A percentile compares a stretch with the other conserved stretches of the same genome.
phyloP scores from a whole-genome alignment of 64 coral and sea anemone species.

The Montipora capricornis region DNA sequence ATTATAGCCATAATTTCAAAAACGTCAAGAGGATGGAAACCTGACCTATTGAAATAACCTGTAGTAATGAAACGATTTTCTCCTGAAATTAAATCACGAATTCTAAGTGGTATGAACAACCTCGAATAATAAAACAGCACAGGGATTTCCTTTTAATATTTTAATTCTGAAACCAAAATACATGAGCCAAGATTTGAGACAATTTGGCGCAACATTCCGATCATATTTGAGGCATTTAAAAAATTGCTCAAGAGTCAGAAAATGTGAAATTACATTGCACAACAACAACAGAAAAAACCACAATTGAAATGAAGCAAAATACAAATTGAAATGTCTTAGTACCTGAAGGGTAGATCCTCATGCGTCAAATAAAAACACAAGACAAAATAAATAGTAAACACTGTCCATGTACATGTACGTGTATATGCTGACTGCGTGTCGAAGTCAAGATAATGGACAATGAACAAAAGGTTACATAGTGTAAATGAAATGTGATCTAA shows the following conservation, averaged over 20 bases:
- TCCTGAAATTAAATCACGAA: too few species aligned
- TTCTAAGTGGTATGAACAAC: background rate
- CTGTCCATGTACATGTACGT: background rate
- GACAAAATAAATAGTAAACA: conserved; percentile 6
- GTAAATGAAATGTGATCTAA: conserved; percentile 12
- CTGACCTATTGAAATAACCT: too few species aligned
- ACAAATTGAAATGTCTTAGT: conserved; percentile 33
- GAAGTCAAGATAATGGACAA: conserved; percentile 12
- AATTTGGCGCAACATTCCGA: conserved; percentile 7
- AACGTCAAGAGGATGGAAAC: too few species aligned
- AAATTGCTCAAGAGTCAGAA: conserved; percentile 22
- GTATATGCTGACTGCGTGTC: conserved; percentile 11
- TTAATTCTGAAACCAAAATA: conserved; percentile 19
- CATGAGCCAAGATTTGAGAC: conserved; percentile 1
- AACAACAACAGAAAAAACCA: conserved; percentile 40
- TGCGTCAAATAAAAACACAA: conserved; percentile 17
- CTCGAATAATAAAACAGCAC: conserved; percentile 3
- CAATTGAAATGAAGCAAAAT: conserved; percentile 39
- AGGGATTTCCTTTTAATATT: conserved; percentile 29
- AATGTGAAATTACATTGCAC: background rate
- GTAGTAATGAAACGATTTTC: too few species aligned
- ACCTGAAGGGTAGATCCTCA: conserved; percentile 34
- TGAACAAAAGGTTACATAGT: conserved; percentile 6
- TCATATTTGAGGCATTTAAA: conserved; percentile 21
- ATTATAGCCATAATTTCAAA: too few species aligned